Evolutionary conservation across 2,888 invertebrate species (phyloP).

Genomic region (Uloborus plumipes): DNA sequence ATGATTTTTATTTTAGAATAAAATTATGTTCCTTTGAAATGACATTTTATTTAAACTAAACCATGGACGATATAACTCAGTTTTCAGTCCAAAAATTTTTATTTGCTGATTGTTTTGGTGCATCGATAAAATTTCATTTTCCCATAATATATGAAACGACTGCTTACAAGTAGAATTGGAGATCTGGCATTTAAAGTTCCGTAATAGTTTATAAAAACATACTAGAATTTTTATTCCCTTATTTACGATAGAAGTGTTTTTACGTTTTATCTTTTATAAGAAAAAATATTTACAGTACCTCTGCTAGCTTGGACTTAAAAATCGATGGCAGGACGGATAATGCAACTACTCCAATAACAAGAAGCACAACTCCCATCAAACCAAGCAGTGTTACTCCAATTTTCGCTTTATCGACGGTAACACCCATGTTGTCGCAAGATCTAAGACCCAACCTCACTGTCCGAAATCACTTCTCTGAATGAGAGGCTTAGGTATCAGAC

Average conservation of each 20-base stretch:
- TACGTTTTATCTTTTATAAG: neutral
- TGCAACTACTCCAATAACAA: slow-evolving; percentile 51
- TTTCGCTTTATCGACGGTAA: slow-evolving; percentile 44
- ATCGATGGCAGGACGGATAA: slow-evolving; percentile 44
- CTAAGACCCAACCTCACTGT: neutral
- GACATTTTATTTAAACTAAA: no score
- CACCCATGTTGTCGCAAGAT: slow-evolving; percentile 27
- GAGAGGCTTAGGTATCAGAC: slow-evolving; percentile 1
- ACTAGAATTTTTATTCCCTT: neutral
- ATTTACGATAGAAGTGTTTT: neutral
- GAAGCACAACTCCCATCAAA: slow-evolving; percentile 37
- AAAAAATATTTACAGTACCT: slow-evolving; percentile 40
- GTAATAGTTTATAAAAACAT: no score
- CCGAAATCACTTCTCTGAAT: neutral
- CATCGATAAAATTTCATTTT: no score
- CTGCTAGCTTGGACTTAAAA: slow-evolving; percentile 37
- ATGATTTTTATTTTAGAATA: no score
- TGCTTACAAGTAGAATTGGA: no score
- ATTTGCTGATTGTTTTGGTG: no score
- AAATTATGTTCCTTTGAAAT: no score
- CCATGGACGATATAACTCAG: no score
- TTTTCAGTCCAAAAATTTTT: no score
- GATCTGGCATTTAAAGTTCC: no score
- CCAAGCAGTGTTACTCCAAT: slow-evolving; percentile 51
- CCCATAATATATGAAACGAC: no score